phyloP scores from a whole-genome alignment of 1,140 invertebrate genomes.

The Proctacanthus coquilletti region DNA sequence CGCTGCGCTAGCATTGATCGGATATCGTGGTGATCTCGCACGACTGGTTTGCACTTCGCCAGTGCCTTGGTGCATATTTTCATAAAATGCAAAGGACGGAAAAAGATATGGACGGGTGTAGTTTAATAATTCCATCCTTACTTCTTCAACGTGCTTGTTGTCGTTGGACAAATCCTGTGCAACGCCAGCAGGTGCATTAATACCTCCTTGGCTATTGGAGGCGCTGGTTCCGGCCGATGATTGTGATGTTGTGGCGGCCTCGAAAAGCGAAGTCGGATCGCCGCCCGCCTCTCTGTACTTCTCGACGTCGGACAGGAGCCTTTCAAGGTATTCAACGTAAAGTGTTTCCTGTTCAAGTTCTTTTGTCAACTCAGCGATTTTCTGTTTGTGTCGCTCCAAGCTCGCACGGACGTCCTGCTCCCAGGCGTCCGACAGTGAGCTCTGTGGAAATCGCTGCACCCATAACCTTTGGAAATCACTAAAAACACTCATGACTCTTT shows the following conservation, averaged over 20 bases:
- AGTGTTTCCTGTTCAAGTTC: slow-evolving; percentile 79
- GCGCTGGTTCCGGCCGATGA: not conserved
- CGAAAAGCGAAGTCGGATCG: slow-evolving; percentile 26
- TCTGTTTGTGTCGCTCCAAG: slow-evolving; percentile 71
- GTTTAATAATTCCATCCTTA: too few species aligned
- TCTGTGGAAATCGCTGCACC: slow-evolving; percentile 75
- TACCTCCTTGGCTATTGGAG: not conserved
- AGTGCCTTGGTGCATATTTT: too few species aligned
- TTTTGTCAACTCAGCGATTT: slow-evolving; percentile 59
- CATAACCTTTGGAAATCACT: slow-evolving; percentile 77
- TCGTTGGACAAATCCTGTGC: not conserved
- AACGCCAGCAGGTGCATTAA: too few species aligned
- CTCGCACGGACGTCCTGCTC: slow-evolving; percentile 79
- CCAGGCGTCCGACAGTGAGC: slow-evolving; percentile 74
- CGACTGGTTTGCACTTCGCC: too few species aligned
- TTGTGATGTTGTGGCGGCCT: slow-evolving; percentile 17
- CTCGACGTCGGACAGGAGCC: slow-evolving; percentile 64
- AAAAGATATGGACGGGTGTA: too few species aligned
- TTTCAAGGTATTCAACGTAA: slow-evolving; percentile 77
- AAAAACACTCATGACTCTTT: slow-evolving; percentile 81
- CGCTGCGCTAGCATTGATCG: too few species aligned
- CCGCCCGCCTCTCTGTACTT: slow-evolving; percentile 44
- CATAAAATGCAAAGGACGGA: too few species aligned
- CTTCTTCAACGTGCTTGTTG: not conserved
- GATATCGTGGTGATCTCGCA: too few species aligned